Base-by-base conservation (phyloP, 2,888 invertebrate species). In the Campoplex nolae region DNA sequence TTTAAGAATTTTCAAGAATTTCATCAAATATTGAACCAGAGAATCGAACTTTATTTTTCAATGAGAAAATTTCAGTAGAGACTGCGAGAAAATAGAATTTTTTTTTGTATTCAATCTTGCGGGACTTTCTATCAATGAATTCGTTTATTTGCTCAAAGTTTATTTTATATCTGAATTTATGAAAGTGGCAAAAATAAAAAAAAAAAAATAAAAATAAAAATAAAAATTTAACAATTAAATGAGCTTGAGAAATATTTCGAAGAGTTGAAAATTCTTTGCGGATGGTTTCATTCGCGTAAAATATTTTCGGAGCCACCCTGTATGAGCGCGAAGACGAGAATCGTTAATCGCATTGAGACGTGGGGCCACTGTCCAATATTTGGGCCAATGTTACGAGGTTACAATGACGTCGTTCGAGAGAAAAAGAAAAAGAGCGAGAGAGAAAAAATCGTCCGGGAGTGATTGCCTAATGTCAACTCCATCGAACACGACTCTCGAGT, bases 361-460 rank as follows among this genome's bases (percentile, higher is more conserved):
- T 86, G 91, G 92, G 92, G 92, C 91, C 92, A 91, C 87, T 93
- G 93, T 92, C 93, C 93, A 92, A 90, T 92, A 93, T 93, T 90
- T 89, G 90, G 93, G 93, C 92, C 93, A 93, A 93, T 93, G 93
- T 93, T 93, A 92, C 90, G 76, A 62, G 75, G 51, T 67, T 48
- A 51, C 80, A 74, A 81, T 51, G 68, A 83, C 28, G 51, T 71
- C 13, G 87, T 89, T 85, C 86, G 84, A 85, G 70, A 38, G 68
- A 77, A 75, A 85, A 83, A 75, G 71, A 86, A 28, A 54, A 28
- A 56, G 42, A 2, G 32, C 3, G 76, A 84, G 84, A 75, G 71
- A 86, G 38, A 54, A 2, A 32, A 9, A 56, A 28, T 74, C 51
- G 18, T 45, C 77, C 35, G 42, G 71, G 6, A 38, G 32, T 71